These are phyloP conservation scores for Apocheima hispidaria DNA, from an alignment of 2,888 invertebrate genomes.

Conservation along the genomic window DNA sequence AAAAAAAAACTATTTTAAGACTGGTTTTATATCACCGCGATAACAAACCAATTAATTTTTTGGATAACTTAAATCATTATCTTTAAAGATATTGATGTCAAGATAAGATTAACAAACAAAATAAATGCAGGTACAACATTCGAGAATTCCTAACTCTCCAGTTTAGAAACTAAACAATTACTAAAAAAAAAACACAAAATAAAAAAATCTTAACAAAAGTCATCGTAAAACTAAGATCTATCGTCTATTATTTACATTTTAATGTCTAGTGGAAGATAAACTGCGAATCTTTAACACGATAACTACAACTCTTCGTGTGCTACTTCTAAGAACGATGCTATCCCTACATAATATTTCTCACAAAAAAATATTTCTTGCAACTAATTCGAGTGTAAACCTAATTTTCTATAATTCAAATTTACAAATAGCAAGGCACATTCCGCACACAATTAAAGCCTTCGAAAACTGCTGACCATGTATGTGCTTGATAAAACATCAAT, in stretches of 20 bases:
- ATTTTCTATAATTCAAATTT: slow-evolving; percentile 74
- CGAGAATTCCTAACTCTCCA: slow-evolving; percentile 85
- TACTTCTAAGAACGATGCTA: slow-evolving; percentile 79
- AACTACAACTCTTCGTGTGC: slow-evolving; percentile 75
- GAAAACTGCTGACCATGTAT: slow-evolving; percentile 76
- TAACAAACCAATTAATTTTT: slow-evolving; percentile 71
- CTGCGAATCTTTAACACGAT: slow-evolving; percentile 85
- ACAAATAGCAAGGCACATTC: slow-evolving; percentile 87
- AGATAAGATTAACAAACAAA: slow-evolving; percentile 81
- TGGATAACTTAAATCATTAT: slow-evolving; percentile 76
- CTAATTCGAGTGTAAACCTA: slow-evolving; percentile 86
- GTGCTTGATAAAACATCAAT: slow-evolving; percentile 82
- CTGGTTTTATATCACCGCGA: slow-evolving; percentile 67
- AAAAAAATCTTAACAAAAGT: slow-evolving; percentile 65
- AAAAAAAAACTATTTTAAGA: slow-evolving; percentile 70
- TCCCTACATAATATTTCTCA: slow-evolving; percentile 80
- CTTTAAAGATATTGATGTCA: slow-evolving; percentile 82
- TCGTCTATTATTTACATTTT: slow-evolving; percentile 79
- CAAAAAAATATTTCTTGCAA: slow-evolving; percentile 84
- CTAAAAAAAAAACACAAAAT: slow-evolving; percentile 76
- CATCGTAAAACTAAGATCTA: slow-evolving; percentile 73
- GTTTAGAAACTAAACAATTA: slow-evolving; percentile 83
- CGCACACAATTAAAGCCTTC: slow-evolving; percentile 84
- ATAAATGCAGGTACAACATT: slow-evolving; percentile 87
- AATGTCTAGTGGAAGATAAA: slow-evolving; percentile 85